Percentiles rank a stretch among this genome's conserved stretches.
These are phyloP conservation scores for Lytechinus pictus DNA, from an alignment of 35 echinoderm and acorn worm species.

Conservation along the genomic window DNA sequence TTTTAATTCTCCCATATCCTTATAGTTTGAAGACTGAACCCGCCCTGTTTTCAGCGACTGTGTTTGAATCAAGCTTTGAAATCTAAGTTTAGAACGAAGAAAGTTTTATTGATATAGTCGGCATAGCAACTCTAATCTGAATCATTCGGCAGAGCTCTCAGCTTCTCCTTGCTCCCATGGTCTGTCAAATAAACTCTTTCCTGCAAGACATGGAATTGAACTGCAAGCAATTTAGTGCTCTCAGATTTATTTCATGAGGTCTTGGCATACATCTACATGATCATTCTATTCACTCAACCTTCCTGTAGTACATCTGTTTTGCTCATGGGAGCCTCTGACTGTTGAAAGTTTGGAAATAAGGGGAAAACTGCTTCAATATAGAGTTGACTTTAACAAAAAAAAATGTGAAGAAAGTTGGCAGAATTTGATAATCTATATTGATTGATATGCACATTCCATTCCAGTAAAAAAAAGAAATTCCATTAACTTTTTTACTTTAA, in stretches of 20 bases:
- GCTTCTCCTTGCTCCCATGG: not conserved
- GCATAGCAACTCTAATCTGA: constrained; percentile 18
- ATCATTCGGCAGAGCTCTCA: not conserved
- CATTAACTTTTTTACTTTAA: no score
- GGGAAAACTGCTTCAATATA: no score
- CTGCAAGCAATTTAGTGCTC: not conserved
- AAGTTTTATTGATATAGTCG: not conserved
- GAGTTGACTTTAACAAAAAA: no score
- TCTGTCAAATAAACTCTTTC: not conserved
- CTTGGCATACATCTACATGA: not conserved
- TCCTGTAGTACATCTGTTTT: not conserved
- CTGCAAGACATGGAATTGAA: not conserved
- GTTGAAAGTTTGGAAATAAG: not conserved
- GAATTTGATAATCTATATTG: no score
- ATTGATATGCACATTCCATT: no score
- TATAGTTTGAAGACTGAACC: not conserved
- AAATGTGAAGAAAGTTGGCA: no score
- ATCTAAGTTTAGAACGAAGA: not conserved
- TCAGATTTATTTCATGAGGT: not conserved
- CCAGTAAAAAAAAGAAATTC: no score
- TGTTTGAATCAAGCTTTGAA: not conserved
- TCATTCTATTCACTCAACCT: not conserved
- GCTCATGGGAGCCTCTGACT: not conserved
- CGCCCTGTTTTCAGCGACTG: not conserved
- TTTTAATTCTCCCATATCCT: not conserved